A percentile compares a stretch with the other conserved stretches of the same genome.
Evolutionary conservation across 2,113 vertebrate species (phyloP).

Genomic region (Struthio camelus): DNA sequence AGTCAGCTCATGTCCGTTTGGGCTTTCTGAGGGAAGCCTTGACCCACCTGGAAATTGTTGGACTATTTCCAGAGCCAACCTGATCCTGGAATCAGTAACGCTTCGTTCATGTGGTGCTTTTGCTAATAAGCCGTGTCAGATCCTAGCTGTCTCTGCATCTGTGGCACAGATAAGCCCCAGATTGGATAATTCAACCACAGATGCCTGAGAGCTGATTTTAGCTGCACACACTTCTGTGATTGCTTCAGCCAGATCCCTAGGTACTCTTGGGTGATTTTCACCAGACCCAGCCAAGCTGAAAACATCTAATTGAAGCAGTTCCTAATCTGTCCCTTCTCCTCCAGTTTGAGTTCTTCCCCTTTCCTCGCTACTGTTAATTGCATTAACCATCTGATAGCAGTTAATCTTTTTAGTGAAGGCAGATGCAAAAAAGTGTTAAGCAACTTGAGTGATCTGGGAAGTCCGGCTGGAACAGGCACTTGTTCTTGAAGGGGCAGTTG

Average conservation of each 20-base stretch:
- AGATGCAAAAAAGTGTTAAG: not conserved
- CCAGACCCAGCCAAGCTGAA: not conserved
- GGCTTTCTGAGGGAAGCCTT: not conserved
- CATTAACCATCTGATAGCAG: not conserved
- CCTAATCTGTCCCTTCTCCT: not conserved
- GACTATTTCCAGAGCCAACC: not conserved
- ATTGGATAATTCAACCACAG: not conserved
- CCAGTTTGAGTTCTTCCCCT: not conserved
- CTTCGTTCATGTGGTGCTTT: not conserved
- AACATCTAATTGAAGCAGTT: not conserved
- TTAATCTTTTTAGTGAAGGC: constrained; percentile 24
- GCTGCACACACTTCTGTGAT: not conserved
- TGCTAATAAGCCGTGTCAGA: not conserved
- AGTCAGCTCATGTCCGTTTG: not conserved
- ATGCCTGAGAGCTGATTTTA: not conserved
- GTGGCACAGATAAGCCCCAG: constrained; percentile 14
- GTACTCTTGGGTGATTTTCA: not conserved
- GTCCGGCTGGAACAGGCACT: not conserved
- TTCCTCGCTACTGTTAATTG: not conserved
- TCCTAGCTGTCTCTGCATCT: not conserved
- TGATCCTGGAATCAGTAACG: not conserved
- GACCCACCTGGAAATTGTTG: not conserved
- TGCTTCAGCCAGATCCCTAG: not conserved
- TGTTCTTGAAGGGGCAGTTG: not conserved
- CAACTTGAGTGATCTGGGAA: not conserved